These are phyloP conservation scores for Odontamblyopus lacepedii DNA, from an alignment of 2,797 vertebrate genomes.

Conservation along the genomic window DNA sequence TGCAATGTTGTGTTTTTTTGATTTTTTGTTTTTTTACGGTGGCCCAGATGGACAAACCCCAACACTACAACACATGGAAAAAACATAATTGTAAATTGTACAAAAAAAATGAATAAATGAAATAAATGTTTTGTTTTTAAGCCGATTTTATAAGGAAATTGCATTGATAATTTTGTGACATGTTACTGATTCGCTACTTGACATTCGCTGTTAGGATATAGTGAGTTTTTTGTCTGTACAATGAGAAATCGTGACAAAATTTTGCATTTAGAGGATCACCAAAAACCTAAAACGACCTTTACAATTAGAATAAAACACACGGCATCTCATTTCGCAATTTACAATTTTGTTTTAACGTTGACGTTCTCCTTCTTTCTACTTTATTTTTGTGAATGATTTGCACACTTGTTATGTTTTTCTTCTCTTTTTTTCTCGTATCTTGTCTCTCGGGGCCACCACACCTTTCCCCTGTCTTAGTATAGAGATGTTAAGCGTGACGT, in stretches of 20 bases:
- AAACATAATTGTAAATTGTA: not conserved
- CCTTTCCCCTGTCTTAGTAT: not conserved
- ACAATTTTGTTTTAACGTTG: not conserved
- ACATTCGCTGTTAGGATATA: not conserved
- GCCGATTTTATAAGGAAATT: not conserved
- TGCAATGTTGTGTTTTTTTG: conserved; percentile 3
- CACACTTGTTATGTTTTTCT: not conserved
- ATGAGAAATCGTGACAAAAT: not conserved
- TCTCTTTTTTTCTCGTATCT: not conserved
- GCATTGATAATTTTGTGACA: not conserved
- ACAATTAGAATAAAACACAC: too few relatives aligned
- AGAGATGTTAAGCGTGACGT: too few relatives aligned
- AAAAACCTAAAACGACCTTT: not conserved
- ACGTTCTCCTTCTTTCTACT: not conserved
- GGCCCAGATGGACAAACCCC: not conserved
- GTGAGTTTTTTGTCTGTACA: not conserved
- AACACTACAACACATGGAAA: not conserved
- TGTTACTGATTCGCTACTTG: not conserved
- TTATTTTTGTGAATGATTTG: not conserved
- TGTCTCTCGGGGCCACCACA: not conserved
- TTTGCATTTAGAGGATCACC: too few relatives aligned
- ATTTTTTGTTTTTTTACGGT: not conserved
- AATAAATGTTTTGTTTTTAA: too few relatives aligned
- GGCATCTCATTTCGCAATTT: not conserved
- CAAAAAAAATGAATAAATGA: not conserved